Conservation (phyloP, 1,140 invertebrate genomes). For the Apis laboriosa region DNA sequence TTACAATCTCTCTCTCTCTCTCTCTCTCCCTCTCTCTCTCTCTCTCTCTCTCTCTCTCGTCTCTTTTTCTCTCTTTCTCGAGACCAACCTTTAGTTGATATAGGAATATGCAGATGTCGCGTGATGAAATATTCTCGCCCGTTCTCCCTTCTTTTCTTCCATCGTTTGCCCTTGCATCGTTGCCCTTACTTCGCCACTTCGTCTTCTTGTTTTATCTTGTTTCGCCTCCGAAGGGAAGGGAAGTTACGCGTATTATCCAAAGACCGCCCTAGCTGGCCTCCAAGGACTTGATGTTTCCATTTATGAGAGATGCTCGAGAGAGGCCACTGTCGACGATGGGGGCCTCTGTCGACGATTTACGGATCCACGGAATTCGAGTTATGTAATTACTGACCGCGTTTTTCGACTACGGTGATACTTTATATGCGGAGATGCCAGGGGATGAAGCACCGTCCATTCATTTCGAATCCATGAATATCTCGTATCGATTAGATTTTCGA, state of each 20-base stretch:
- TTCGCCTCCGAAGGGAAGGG: neutral
- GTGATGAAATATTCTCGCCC: conserved; percentile 66
- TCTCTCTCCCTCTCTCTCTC: conserved; percentile 11
- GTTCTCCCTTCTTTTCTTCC: conserved; percentile 32
- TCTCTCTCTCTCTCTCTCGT: neutral
- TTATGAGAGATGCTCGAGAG: conserved; percentile 2
- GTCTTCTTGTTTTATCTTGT: conserved; percentile 13
- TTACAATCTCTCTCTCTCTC: conserved; percentile 29
- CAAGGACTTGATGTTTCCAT: conserved; percentile 27
- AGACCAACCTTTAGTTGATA: conserved; percentile 52
- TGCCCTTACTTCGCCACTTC: conserved; percentile 28
- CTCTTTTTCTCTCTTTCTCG: neutral
- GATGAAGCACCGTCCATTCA: neutral
- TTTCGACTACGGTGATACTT: neutral
- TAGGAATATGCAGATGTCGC: conserved; percentile 68
- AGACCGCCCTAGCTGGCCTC: neutral
- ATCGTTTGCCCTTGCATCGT: conserved; percentile 8
- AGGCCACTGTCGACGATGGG: neutral
- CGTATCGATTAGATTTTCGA: neutral
- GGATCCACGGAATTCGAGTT: neutral
- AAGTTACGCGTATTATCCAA: conserved; percentile 24
- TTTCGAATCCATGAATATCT: neutral
- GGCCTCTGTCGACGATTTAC: neutral
- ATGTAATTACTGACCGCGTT: conserved; percentile 7
- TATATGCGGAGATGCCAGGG: neutral